A percentile compares a stretch with the other conserved stretches of the same genome.
phyloP scores from a whole-genome alignment of 1,140 invertebrate species.

The Panagrolaimus sp. region DNA sequence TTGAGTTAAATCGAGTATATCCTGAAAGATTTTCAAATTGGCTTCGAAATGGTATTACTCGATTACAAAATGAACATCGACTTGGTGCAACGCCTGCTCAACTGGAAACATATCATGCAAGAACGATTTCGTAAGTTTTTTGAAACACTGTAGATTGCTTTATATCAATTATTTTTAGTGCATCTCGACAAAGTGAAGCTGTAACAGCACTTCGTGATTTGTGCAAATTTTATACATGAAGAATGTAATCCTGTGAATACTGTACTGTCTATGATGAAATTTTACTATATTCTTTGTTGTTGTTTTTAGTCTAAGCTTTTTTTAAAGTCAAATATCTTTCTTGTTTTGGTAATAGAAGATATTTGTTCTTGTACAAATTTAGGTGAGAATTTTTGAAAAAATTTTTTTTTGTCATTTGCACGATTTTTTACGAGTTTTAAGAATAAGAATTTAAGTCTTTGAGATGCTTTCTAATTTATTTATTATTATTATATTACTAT shows the following conservation, averaged over 20 bases:
- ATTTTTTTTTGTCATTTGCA: no score
- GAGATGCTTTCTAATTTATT: no score
- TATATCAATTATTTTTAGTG: constrained; percentile 16
- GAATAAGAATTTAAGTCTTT: no score
- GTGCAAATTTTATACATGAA: constrained; percentile 26
- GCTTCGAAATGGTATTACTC: constrained; percentile 21
- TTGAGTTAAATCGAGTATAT: constrained; percentile 22
- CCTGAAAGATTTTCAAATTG: constrained; percentile 25
- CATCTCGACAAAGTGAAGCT: constrained; percentile 4
- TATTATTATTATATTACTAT: no score
- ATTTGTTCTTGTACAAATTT: no score
- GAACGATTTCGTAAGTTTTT: constrained; percentile 21
- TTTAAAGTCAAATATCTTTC: no score
- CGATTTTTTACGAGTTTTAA: no score
- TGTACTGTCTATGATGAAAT: no score
- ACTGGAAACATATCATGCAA: constrained; percentile 25
- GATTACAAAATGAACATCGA: constrained; percentile 36
- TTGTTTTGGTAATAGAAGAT: no score
- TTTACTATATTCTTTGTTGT: no score
- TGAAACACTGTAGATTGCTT: neutral
- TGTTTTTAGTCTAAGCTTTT: constrained; percentile 2
- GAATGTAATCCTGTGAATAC: neutral
- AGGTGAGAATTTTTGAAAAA: no score
- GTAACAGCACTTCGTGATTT: constrained; percentile 14
- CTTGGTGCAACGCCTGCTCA: constrained; percentile 35